Evolutionary conservation across 2,888 invertebrate species (phyloP).

Genomic region (Cheilosia variabilis): DNA sequence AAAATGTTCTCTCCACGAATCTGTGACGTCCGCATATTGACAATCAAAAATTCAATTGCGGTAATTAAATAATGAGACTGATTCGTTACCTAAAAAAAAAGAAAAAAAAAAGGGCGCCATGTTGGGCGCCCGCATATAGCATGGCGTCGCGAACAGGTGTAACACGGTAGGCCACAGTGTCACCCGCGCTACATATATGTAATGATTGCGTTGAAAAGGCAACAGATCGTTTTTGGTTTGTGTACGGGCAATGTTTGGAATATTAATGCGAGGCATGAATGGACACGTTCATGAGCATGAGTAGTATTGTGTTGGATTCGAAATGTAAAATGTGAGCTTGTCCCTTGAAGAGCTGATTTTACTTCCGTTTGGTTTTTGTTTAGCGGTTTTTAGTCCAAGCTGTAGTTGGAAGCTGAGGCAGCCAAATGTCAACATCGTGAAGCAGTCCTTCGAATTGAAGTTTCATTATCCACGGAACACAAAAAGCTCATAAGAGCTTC

Average conservation of each 20-base stretch:
- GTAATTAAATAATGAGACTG: constrained; percentile 67
- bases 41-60: constrained; percentile 52
- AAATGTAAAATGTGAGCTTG: too few relatives aligned
- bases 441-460: too few relatives aligned
- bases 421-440: too few relatives aligned
- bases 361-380: too few relatives aligned
- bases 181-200: too few relatives aligned
- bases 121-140: constrained; percentile 27
- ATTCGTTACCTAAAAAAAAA: constrained; percentile 58
- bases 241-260: neutral
- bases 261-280: neutral
- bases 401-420: too few relatives aligned
- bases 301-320: too few relatives aligned
- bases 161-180: constrained; percentile 18
- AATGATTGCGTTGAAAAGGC: neutral
- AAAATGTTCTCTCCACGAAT: neutral
- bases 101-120: constrained; percentile 52
- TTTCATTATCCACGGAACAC: too few relatives aligned
- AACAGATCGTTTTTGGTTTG: neutral
- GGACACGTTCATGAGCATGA: neutral
- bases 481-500: too few relatives aligned
- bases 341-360: too few relatives aligned
- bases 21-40: constrained; percentile 40
- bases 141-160: constrained; percentile 48
- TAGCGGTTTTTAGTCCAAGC: too few relatives aligned